Conservation (phyloP, 2,797 vertebrate genomes). For the Sebastes variabilis region DNA sequence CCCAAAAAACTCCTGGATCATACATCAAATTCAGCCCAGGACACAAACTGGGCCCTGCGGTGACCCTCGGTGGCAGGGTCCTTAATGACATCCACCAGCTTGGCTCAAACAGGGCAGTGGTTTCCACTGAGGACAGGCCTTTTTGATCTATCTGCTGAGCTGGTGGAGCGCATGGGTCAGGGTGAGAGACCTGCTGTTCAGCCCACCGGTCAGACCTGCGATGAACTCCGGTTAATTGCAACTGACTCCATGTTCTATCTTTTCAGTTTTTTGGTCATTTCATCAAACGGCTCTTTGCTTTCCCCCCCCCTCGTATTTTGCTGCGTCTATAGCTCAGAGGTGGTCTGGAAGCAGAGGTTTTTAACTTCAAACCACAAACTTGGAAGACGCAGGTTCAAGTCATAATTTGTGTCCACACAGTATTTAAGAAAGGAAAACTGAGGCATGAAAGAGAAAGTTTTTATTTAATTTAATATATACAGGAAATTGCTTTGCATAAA, state of each 20-base stretch:
- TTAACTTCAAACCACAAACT: constrained; percentile 53
- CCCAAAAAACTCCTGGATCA: constrained; percentile 50
- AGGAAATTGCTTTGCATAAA: background rate
- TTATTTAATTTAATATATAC: background rate
- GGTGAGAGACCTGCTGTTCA: constrained; percentile 76
- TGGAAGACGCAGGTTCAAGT: constrained; percentile 36
- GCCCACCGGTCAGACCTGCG: constrained; percentile 55
- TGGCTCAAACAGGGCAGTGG: constrained; percentile 52
- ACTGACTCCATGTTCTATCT: constrained; percentile 57
- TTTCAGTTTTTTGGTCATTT: constrained; percentile 49
- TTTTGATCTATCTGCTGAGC: constrained; percentile 82
- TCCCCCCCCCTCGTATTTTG: constrained; percentile 4
- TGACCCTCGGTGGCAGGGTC: constrained; percentile 75
- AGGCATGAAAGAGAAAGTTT: background rate
- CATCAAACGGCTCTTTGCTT: background rate
- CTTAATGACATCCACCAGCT: constrained; percentile 77
- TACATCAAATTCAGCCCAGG: constrained; percentile 73
- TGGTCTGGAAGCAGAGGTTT: constrained; percentile 53
- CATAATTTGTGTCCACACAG: constrained; percentile 32
- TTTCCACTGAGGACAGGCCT: constrained; percentile 72
- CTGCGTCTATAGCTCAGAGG: constrained; percentile 45
- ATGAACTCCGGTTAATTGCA: constrained; percentile 69
- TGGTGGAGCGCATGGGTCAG: constrained; percentile 79
- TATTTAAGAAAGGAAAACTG: constrained; percentile 26
- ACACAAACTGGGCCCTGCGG: constrained; percentile 52